phyloP scores from a whole-genome alignment of 1,140 invertebrate genomes.

The Zaprionus taronus region DNA sequence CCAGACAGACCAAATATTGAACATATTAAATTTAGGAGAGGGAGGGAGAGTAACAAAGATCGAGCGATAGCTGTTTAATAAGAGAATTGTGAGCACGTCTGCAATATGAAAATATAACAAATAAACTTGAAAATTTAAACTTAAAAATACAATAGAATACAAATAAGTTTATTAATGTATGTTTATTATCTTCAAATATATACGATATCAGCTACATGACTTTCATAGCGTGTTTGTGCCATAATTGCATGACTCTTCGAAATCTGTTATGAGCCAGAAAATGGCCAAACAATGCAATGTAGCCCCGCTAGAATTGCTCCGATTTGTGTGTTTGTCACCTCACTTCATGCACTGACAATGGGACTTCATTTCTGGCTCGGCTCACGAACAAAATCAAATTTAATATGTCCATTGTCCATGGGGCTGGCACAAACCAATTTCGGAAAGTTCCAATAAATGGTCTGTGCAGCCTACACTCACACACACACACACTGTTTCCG shows the following conservation, averaged over 20 bases:
- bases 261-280: conserved; percentile 2
- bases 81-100: neutral
- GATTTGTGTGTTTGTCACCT: conserved; percentile 3
- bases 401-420: conserved; percentile 28
- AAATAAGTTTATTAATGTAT: neutral
- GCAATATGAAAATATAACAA: neutral
- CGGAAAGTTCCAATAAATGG: conserved; percentile 41
- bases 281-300: neutral
- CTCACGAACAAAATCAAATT: conserved; percentile 37
- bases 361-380: neutral
- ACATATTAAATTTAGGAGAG: conserved; percentile 7
- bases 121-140: neutral
- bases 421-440: conserved; percentile 42
- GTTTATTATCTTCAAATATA: neutral
- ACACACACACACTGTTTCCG: neutral
- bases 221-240: neutral
- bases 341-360: neutral
- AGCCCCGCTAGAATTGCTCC: neutral
- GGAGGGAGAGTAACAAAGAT: neutral
- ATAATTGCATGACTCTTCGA: neutral
- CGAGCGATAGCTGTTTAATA: conserved; percentile 5
- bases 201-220: neutral
- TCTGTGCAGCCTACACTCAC: conserved; percentile 1
- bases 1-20: conserved; percentile 21
- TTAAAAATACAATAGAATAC: neutral